These are phyloP conservation scores for Lathronympha strigana DNA, from an alignment of 2,888 invertebrate species.

Conservation along the genomic window DNA sequence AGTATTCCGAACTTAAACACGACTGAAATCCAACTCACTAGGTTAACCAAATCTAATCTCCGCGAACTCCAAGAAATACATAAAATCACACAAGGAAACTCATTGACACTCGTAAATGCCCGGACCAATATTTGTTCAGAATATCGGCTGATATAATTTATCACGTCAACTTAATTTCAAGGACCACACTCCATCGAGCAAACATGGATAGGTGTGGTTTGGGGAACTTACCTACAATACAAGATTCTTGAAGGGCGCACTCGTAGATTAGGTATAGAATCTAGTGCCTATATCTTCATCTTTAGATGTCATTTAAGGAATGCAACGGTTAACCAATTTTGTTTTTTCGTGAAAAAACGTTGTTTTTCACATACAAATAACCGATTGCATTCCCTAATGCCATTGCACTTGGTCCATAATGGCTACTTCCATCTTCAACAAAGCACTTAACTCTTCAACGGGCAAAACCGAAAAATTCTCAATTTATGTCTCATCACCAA, in stretches of 20 bases:
- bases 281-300: too few relatives aligned
- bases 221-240: conserved; percentile 44
- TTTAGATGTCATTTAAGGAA: too few relatives aligned
- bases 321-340: too few relatives aligned
- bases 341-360: too few relatives aligned
- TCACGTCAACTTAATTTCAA: conserved; percentile 63
- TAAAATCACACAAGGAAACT: conserved; percentile 58
- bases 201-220: conserved; percentile 63
- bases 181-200: conserved; percentile 63
- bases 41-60: conserved; percentile 16
- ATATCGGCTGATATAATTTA: conserved; percentile 59
- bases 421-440: too few relatives aligned
- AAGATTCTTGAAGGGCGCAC: conserved; percentile 10
- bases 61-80: conserved; percentile 30
- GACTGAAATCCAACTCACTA: background rate
- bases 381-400: too few relatives aligned
- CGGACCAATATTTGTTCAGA: conserved; percentile 63
- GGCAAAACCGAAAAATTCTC: too few relatives aligned
- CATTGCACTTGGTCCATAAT: too few relatives aligned
- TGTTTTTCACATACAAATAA: too few relatives aligned
- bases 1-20: background rate
- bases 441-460: too few relatives aligned
- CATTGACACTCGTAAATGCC: conserved; percentile 59
- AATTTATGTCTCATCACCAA: too few relatives aligned
- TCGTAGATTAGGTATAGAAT: background rate